Conservation (phyloP, 1,140 invertebrate genomes). For the Chelonus insularis region DNA sequence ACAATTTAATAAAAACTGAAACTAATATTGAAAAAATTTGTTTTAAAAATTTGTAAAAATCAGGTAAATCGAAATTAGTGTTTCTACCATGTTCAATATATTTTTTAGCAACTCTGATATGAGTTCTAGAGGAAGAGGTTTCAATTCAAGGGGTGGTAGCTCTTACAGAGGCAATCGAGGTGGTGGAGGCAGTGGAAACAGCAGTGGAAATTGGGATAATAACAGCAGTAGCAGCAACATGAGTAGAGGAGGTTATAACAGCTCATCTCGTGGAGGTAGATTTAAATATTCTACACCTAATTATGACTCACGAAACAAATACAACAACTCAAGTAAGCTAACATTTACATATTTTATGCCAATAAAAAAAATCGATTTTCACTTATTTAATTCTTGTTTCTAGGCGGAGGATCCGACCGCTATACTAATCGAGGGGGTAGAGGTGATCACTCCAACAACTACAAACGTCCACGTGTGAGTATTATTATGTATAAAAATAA, state of each 20-base stretch:
- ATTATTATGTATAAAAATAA: too few species aligned
- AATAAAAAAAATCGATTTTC: background rate
- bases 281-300: slow-evolving; percentile 47
- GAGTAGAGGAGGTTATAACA: slow-evolving; percentile 47
- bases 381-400: slow-evolving; percentile 11
- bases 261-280: slow-evolving; percentile 48
- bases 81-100: slow-evolving; percentile 14
- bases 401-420: slow-evolving; percentile 44
- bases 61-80: slow-evolving; percentile 4
- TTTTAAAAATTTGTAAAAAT: slow-evolving; percentile 14
- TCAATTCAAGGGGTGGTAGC: slow-evolving; percentile 47
- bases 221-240: slow-evolving; percentile 41
- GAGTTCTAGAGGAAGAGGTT: slow-evolving; percentile 55
- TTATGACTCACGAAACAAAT: slow-evolving; percentile 53
- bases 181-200: slow-evolving; percentile 38
- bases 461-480: slow-evolving; percentile 51
- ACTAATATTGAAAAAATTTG: too few species aligned
- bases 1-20: too few species aligned
- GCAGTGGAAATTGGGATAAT: slow-evolving; percentile 39
- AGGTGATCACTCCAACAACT: slow-evolving; percentile 53
- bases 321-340: slow-evolving; percentile 48
- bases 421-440: slow-evolving; percentile 52
- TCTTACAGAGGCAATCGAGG: slow-evolving; percentile 50
- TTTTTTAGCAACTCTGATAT: slow-evolving; percentile 42
- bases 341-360: slow-evolving; percentile 8